A percentile compares a stretch with the other conserved stretches of the same genome.
Conservation (phyloP, 37 sponge, comb jelly and placozoan genomes). For the Ianthella basta region DNA sequence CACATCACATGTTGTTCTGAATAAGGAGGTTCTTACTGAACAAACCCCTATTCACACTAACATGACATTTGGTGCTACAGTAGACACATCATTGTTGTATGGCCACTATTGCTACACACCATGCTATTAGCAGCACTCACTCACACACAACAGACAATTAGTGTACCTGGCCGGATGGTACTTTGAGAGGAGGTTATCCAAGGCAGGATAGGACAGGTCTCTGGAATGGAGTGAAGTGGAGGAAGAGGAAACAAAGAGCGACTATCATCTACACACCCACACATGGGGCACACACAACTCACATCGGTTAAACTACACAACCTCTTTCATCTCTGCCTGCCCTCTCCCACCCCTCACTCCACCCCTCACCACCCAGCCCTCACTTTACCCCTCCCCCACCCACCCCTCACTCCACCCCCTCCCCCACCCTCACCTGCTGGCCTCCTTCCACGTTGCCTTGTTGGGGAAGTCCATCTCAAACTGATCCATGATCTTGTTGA, state of each 20-base stretch:
- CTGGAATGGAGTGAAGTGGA: constrained; percentile 16
- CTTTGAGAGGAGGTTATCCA: constrained; percentile 73
- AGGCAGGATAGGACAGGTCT: constrained; percentile 84
- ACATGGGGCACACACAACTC: background rate
- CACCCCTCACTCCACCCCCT: background rate
- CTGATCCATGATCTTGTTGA: constrained; percentile 89
- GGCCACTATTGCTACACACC: background rate
- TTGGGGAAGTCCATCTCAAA: constrained; percentile 68
- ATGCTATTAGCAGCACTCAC: background rate
- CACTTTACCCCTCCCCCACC: too few species aligned
- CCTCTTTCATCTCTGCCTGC: background rate
- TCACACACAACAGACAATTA: background rate
- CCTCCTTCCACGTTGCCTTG: constrained; percentile 49
- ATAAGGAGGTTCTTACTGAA: too few species aligned
- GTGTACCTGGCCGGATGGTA: constrained; percentile 88
- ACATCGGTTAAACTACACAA: too few species aligned
- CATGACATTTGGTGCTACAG: too few species aligned
- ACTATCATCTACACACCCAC: background rate
- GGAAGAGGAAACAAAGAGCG: background rate
- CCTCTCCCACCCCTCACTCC: background rate
- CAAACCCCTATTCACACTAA: too few species aligned
- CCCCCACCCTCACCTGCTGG: constrained; percentile 43
- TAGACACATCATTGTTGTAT: too few species aligned
- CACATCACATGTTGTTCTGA: too few species aligned
- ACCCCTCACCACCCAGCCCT: too few species aligned